phyloP scores from a whole-genome alignment of 2,888 invertebrate species.

The Meliscaeva auricollis region DNA sequence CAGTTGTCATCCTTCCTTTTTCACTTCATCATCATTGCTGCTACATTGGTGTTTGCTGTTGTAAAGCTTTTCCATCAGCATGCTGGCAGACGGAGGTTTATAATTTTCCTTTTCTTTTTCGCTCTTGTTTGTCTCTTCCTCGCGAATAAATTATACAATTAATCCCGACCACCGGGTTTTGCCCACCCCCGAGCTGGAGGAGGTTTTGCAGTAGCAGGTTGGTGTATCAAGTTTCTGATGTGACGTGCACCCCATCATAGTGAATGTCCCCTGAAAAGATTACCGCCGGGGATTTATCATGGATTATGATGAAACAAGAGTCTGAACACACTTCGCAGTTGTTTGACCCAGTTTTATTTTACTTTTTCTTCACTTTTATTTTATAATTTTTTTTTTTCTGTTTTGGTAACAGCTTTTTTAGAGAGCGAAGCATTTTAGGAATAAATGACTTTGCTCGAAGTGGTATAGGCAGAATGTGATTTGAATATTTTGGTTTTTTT shows the following conservation, averaged over 20 bases:
- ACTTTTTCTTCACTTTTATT: slow-evolving; percentile 4
- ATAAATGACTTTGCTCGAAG: slow-evolving; percentile 5
- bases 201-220: neutral
- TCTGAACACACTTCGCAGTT: slow-evolving; percentile 57
- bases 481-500: slow-evolving; percentile 16
- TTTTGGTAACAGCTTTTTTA: slow-evolving; percentile 25
- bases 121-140: slow-evolving; percentile 22
- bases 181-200: slow-evolving; percentile 9
- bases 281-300: slow-evolving; percentile 47
- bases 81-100: slow-evolving; percentile 40
- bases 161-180: slow-evolving; percentile 54
- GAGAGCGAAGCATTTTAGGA: neutral
- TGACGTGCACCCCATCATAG: neutral
- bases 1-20: slow-evolving; percentile 57
- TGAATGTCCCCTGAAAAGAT: slow-evolving; percentile 45
- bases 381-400: neutral
- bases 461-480: slow-evolving; percentile 17
- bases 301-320: slow-evolving; percentile 67
- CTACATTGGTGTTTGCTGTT: neutral
- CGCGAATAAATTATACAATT: slow-evolving; percentile 71
- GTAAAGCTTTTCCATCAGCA: neutral
- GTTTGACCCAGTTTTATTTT: slow-evolving; percentile 40
- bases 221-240: slow-evolving; percentile 14
- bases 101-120: neutral
- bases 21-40: slow-evolving; percentile 43